Evolutionary conservation across 2,797 vertebrate genomes (phyloP).

Genomic region (Cyclura pinguis): DNA sequence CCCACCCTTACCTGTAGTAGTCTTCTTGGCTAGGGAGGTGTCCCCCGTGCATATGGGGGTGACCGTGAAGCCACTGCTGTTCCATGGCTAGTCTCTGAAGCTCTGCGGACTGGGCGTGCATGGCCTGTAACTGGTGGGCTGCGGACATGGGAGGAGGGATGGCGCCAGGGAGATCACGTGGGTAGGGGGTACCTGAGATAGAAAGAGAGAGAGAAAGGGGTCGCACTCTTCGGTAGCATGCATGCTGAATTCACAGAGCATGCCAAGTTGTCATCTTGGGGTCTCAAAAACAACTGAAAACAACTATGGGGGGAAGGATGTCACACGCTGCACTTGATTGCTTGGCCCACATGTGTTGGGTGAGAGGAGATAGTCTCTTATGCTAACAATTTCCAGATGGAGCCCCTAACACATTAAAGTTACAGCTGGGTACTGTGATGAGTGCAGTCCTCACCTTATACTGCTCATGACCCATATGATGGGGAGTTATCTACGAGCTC

Average conservation of each 20-base stretch:
- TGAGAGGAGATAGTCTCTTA: background rate
- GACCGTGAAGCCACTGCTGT: slow-evolving; percentile 98
- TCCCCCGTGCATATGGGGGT: slow-evolving; percentile 98
- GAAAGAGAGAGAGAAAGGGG: slow-evolving; percentile 30
- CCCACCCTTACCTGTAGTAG: slow-evolving; percentile 92
- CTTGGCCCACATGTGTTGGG: too few relatives aligned
- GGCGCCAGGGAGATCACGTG: slow-evolving; percentile 92
- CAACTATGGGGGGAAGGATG: too few relatives aligned
- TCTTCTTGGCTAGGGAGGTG: slow-evolving; percentile 98
- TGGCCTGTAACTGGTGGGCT: slow-evolving; percentile 98
- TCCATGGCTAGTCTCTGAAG: slow-evolving; percentile 98
- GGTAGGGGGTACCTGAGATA: slow-evolving; percentile 90
- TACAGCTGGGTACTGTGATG: background rate
- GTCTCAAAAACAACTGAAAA: too few relatives aligned
- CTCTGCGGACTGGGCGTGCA: slow-evolving; percentile 98
- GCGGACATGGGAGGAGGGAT: slow-evolving; percentile 97
- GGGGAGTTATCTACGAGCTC: too few relatives aligned
- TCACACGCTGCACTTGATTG: background rate
- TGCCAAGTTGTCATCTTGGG: too few relatives aligned
- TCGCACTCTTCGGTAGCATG: background rate
- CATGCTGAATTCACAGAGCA: background rate
- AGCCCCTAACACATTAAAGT: background rate
- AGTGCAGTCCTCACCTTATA: background rate
- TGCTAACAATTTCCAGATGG: background rate
- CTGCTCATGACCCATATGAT: too few relatives aligned